Conservation (phyloP, 1,140 invertebrate genomes). For the Hyphantria cunea region DNA sequence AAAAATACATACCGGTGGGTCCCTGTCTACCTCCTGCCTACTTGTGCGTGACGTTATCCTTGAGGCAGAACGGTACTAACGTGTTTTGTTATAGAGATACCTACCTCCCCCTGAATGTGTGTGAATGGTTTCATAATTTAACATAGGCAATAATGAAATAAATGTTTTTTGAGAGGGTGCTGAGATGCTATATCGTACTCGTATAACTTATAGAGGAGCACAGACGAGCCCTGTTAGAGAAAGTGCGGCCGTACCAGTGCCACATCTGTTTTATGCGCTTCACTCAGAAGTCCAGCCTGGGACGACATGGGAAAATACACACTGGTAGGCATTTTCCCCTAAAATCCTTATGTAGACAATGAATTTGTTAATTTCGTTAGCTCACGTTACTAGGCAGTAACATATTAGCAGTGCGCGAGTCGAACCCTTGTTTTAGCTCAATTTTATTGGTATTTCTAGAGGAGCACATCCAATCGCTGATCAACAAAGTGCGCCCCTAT, state of each 20-base stretch:
- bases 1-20: conserved; percentile 73
- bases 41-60: conserved; percentile 54
- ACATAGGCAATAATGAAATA: conserved; percentile 55
- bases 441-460: conserved; percentile 82
- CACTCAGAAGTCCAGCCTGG: conserved; percentile 83
- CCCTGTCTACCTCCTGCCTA: conserved; percentile 46
- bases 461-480: conserved; percentile 83
- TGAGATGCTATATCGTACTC: conserved; percentile 76
- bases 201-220: conserved; percentile 82
- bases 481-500: conserved; percentile 87
- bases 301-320: conserved; percentile 82
- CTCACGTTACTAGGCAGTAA: conserved; percentile 69
- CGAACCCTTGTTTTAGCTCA: conserved; percentile 70
- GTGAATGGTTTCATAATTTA: conserved; percentile 57
- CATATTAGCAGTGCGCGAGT: conserved; percentile 43
- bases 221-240: conserved; percentile 83
- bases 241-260: conserved; percentile 85
- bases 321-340: conserved; percentile 82
- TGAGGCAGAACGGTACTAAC: conserved; percentile 66
- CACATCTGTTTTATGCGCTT: conserved; percentile 84
- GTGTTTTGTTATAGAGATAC: conserved; percentile 36
- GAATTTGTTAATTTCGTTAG: conserved; percentile 65
- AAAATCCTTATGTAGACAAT: conserved; percentile 78
- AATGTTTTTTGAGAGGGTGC: conserved; percentile 60
- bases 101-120: conserved; percentile 74